phyloP scores from a whole-genome alignment of 2,888 invertebrate genomes.

The Rhamphomyia laevipes region DNA sequence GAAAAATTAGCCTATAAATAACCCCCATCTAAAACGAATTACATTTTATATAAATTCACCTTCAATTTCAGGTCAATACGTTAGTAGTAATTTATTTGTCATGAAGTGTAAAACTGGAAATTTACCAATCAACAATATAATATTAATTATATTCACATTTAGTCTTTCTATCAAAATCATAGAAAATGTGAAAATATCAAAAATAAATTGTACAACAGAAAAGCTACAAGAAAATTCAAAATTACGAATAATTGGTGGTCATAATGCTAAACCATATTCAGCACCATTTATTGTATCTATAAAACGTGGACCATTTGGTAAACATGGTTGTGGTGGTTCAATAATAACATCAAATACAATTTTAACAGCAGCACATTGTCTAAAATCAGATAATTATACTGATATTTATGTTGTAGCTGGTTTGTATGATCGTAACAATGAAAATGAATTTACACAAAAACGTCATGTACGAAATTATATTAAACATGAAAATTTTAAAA shows the following conservation, averaged over 20 bases:
- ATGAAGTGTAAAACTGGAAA: no score
- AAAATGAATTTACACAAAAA: constrained; percentile 23
- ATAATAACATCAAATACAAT: constrained; percentile 34
- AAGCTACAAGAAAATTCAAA: no score
- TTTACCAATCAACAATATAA: no score
- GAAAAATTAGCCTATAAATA: no score
- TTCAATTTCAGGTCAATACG: no score
- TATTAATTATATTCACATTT: no score
- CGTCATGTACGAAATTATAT: constrained; percentile 24
- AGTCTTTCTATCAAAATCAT: no score
- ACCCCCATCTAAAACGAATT: no score
- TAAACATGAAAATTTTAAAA: constrained; percentile 25
- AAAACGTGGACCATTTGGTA: constrained; percentile 19
- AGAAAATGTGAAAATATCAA: no score
- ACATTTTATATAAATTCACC: no score
- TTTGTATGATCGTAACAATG: constrained; percentile 26
- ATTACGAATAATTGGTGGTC: constrained; percentile 27
- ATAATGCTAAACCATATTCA: constrained; percentile 30
- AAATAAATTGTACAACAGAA: no score
- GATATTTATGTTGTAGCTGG: constrained; percentile 34
- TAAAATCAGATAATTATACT: constrained; percentile 15
- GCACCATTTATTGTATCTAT: constrained; percentile 40
- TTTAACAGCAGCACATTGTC: constrained; percentile 36
- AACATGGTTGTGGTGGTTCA: constrained; percentile 36
- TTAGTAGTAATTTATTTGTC: no score